Conservation (phyloP, 1,140 invertebrate species). For the Drosophila nannoptera region DNA sequence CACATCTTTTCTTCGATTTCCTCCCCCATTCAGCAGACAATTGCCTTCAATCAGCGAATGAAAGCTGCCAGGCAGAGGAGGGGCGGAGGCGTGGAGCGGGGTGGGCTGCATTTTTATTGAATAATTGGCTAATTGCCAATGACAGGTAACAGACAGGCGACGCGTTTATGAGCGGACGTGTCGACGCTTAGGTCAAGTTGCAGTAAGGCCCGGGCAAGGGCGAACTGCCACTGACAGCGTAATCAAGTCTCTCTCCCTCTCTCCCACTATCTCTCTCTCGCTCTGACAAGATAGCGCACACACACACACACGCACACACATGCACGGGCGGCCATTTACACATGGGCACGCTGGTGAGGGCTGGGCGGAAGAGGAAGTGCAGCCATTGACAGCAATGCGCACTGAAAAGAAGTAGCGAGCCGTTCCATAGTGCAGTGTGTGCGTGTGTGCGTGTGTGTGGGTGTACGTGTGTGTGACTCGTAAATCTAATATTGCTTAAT, state of each 20-base stretch:
- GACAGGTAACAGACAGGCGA: constrained; percentile 11
- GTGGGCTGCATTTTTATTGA: background rate
- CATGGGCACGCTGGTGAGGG: constrained; percentile 23
- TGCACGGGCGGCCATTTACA: constrained; percentile 15
- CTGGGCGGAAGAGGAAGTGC: constrained; percentile 63
- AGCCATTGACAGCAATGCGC: constrained; percentile 56
- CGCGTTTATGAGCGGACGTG: constrained; percentile 1
- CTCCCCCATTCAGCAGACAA: too few species aligned
- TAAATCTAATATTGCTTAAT: constrained; percentile 71
- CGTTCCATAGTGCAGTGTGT: background rate
- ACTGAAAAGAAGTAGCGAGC: constrained; percentile 14
- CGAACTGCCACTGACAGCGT: constrained; percentile 49
- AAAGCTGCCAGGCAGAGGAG: background rate
- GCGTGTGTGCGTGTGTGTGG: background rate
- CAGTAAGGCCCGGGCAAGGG: background rate
- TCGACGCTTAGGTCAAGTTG: constrained; percentile 1
- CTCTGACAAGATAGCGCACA: constrained; percentile 55
- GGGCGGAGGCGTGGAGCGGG: background rate
- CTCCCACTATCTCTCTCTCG: background rate
- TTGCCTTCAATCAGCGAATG: background rate
- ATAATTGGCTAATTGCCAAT: constrained; percentile 12
- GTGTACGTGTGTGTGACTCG: constrained; percentile 18
- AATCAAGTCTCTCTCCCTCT: constrained; percentile 46
- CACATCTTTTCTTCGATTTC: too few species aligned
- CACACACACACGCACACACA: constrained; percentile 8